Evolutionary conservation across 2,797 vertebrate genomes (phyloP).

Genomic region (Microhierax caerulescens): DNA sequence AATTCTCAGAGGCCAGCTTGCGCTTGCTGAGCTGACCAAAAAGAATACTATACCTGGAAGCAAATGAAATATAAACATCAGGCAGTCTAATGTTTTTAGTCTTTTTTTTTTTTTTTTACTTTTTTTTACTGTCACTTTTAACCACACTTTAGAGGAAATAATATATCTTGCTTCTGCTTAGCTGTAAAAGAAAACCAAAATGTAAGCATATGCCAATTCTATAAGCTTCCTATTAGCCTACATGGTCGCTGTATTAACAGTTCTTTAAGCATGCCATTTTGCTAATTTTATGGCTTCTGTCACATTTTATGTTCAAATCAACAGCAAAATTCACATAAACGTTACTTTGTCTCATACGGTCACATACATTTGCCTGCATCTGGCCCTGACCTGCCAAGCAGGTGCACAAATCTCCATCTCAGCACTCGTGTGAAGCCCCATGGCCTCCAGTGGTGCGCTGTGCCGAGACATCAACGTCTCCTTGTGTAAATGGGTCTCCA

Average conservation of each 20-base stretch:
- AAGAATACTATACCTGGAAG: not conserved
- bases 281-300: not conserved
- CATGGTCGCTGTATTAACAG: not conserved
- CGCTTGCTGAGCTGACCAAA: not conserved
- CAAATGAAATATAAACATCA: not conserved
- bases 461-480: not conserved
- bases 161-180: not conserved
- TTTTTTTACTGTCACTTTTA: slow-evolving; percentile 8
- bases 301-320: not conserved
- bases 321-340: not conserved
- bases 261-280: not conserved
- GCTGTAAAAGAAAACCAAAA: slow-evolving; percentile 11
- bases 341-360: not conserved
- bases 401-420: not conserved
- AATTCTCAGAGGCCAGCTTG: not conserved
- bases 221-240: not conserved
- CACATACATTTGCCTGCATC: not conserved
- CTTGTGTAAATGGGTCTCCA: not conserved
- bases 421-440: rapidly evolving
- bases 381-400: not conserved
- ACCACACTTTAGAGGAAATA: not conserved
- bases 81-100: not conserved
- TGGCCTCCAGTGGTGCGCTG: not conserved
- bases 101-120: too few relatives aligned
- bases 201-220: not conserved